Conservation (phyloP, 2,797 vertebrate genomes). For the Garrulus glandarius region DNA sequence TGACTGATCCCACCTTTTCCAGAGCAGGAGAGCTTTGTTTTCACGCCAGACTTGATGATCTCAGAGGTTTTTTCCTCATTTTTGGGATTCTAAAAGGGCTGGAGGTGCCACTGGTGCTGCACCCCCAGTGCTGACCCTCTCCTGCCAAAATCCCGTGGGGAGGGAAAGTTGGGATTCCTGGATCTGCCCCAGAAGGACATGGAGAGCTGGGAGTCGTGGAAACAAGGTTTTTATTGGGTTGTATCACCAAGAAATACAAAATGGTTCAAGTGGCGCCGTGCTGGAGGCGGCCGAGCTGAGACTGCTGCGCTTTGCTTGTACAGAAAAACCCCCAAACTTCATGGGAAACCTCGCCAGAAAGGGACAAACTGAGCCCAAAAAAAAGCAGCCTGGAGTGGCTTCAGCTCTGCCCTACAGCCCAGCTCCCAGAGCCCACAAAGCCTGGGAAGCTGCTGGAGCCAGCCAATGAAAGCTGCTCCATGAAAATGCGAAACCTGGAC, state of each 20-base stretch:
- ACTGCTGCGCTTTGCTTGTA: background rate
- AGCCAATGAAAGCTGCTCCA: background rate
- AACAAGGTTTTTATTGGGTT: conserved; percentile 71
- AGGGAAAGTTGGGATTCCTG: background rate
- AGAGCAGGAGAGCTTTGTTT: background rate
- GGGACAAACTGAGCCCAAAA: background rate
- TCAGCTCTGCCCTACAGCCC: background rate
- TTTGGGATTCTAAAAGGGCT: background rate
- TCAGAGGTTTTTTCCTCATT: background rate
- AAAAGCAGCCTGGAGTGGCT: background rate
- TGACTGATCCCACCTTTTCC: background rate
- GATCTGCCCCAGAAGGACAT: background rate
- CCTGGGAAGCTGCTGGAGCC: background rate
- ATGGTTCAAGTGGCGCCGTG: background rate
- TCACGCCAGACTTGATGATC: accelerated
- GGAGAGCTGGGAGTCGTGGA: background rate
- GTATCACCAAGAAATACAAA: conserved; percentile 33
- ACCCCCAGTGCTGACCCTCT: background rate
- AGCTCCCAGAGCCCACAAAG: background rate
- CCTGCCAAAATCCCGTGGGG: accelerated
- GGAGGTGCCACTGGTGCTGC: background rate
- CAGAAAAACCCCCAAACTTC: background rate
- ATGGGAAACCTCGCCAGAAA: background rate
- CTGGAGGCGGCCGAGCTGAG: background rate
- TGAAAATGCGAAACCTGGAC: background rate